These are phyloP conservation scores for Balaeniceps rex DNA, from an alignment of 2,113 vertebrate genomes.

Conservation along the genomic window DNA sequence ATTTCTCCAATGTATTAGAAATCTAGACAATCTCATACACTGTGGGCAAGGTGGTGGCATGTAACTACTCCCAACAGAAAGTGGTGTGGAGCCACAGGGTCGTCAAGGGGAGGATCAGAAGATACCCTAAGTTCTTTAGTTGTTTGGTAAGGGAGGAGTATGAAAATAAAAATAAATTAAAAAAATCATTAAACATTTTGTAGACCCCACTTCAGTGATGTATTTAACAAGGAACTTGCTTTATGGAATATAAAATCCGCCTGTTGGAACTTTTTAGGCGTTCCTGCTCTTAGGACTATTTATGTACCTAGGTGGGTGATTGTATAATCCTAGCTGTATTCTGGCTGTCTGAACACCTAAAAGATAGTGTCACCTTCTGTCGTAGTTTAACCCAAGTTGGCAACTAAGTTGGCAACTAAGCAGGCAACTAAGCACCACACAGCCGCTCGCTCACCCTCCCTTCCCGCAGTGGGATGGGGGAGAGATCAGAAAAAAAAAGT, in stretches of 20 bases:
- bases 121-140: not conserved
- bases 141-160: not conserved
- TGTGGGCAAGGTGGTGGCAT: not conserved
- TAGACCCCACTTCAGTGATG: not conserved
- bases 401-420: too few relatives aligned
- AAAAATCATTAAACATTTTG: not conserved
- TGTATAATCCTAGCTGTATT: not conserved
- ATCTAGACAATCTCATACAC: not conserved
- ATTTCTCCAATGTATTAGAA: not conserved
- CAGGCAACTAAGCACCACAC: too few relatives aligned
- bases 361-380: not conserved
- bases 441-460: too few relatives aligned
- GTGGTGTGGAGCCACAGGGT: accelerated
- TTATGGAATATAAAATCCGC: not conserved
- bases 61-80: not conserved
- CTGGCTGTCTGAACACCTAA: not conserved
- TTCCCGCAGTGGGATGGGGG: too few relatives aligned
- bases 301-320: not conserved
- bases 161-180: not conserved
- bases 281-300: not conserved
- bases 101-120: not conserved
- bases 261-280: accelerated
- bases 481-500: too few relatives aligned
- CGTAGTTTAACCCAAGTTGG: too few relatives aligned
- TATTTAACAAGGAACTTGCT: not conserved